Conservation (phyloP, 2,113 vertebrate genomes). For the Theropithecus gelada region DNA sequence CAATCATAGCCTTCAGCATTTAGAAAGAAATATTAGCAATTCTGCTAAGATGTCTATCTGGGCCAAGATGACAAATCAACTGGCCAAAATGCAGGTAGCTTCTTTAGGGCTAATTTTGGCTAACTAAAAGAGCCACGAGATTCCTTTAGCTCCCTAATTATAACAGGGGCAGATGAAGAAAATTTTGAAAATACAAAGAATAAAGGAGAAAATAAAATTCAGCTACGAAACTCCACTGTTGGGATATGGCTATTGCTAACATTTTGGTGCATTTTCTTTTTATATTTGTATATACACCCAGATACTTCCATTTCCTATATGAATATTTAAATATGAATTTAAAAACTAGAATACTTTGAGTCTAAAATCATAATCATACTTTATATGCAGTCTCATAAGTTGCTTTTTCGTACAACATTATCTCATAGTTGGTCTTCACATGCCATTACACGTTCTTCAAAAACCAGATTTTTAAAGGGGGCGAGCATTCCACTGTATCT, state of each 20-base stretch:
- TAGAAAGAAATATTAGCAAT: slow-evolving; percentile 6
- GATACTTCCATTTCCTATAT: not conserved
- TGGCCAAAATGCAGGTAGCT: not conserved
- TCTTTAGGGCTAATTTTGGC: not conserved
- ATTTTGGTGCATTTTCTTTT: slow-evolving; percentile 29
- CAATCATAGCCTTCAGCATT: not conserved
- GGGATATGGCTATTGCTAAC: not conserved
- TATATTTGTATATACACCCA: not conserved
- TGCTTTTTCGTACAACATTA: not conserved
- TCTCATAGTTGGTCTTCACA: not conserved
- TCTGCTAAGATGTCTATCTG: not conserved
- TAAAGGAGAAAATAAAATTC: not conserved
- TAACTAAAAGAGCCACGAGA: not conserved
- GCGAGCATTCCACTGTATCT: not conserved
- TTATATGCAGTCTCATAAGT: not conserved
- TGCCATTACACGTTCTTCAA: not conserved
- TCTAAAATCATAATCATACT: slow-evolving; percentile 18
- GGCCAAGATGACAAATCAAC: not conserved
- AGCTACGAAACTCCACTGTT: slow-evolving; percentile 15
- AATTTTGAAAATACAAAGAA: not conserved
- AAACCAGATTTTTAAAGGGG: not conserved
- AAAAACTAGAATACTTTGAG: not conserved
- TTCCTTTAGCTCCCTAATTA: not conserved
- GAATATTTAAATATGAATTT: slow-evolving; percentile 41
- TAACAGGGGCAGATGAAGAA: not conserved